Percentiles rank a stretch among this genome's conserved stretches.
Conservation (phyloP, 2,113 vertebrate genomes). For the Mustela nigripes region DNA sequence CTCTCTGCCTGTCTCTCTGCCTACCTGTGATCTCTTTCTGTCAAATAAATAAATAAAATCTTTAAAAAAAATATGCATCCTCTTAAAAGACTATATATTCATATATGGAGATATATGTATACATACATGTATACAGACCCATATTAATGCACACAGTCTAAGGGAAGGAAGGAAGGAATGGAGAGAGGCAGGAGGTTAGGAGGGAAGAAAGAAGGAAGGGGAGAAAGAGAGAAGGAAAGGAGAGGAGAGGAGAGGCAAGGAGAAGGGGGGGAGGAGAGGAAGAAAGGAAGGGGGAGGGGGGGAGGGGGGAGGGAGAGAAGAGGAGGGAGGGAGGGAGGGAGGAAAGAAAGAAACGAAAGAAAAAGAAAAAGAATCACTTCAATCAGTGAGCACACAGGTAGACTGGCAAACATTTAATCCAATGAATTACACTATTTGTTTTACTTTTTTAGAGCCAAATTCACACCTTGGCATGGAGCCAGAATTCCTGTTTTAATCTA, state of each 20-base stretch:
- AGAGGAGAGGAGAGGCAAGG: too few species aligned
- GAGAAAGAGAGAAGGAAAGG: too few species aligned
- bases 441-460: not conserved
- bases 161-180: not conserved
- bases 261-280: not conserved
- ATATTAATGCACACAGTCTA: not conserved
- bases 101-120: not conserved
- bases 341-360: not conserved
- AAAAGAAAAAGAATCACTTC: not conserved
- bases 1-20: too few species aligned
- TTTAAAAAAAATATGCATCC: not conserved
- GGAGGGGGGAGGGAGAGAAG: too few species aligned
- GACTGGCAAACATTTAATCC: not conserved
- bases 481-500: constrained; percentile 15
- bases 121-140: not conserved
- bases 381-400: not conserved
- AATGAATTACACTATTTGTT: not conserved
- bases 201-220: too few species aligned
- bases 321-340: too few species aligned
- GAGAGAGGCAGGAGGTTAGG: not conserved
- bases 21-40: too few species aligned
- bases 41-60: too few species aligned
- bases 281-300: not conserved
- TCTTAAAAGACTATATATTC: not conserved
- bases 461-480: not conserved